A percentile compares a stretch with the other conserved stretches of the same genome.
These are phyloP conservation scores for Chiroxiphia lanceolata DNA, from an alignment of 2,797 vertebrate species.

Conservation along the genomic window DNA sequence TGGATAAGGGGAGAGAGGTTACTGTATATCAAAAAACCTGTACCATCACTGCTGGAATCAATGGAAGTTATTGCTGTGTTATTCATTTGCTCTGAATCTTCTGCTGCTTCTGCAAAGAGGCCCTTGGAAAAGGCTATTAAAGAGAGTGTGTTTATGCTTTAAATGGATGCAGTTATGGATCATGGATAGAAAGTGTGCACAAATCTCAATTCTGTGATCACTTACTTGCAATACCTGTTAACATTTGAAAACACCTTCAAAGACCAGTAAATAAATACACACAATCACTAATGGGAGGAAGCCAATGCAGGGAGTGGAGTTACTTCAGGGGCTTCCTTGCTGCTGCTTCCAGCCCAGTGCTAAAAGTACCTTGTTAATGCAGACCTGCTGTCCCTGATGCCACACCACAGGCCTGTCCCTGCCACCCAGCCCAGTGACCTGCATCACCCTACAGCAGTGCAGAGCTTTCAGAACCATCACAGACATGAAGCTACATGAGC, in stretches of 20 bases:
- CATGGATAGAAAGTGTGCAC: rapidly evolving
- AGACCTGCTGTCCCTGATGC: neutral
- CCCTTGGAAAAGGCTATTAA: neutral
- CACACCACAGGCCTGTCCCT: neutral
- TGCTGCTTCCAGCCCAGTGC: neutral
- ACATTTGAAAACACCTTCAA: neutral
- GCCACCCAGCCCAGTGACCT: neutral
- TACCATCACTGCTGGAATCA: neutral
- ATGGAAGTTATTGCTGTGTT: neutral
- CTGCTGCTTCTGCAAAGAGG: neutral
- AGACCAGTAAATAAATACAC: neutral
- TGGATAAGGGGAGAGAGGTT: neutral
- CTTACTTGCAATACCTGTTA: neutral
- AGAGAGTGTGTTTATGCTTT: neutral
- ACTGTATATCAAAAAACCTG: neutral
- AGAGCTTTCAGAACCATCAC: neutral
- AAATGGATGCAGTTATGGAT: neutral
- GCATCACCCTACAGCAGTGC: neutral
- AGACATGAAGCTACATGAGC: rapidly evolving
- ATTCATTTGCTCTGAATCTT: neutral
- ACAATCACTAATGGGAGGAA: neutral
- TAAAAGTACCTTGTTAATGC: neutral
- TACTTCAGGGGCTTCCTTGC: neutral
- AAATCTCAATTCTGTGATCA: neutral
- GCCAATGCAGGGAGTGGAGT: neutral